Percentiles rank a stretch among this genome's conserved stretches.
Evolutionary conservation across 2,888 invertebrate species (phyloP).

Genomic region (Lepidochitona cinerea): DNA sequence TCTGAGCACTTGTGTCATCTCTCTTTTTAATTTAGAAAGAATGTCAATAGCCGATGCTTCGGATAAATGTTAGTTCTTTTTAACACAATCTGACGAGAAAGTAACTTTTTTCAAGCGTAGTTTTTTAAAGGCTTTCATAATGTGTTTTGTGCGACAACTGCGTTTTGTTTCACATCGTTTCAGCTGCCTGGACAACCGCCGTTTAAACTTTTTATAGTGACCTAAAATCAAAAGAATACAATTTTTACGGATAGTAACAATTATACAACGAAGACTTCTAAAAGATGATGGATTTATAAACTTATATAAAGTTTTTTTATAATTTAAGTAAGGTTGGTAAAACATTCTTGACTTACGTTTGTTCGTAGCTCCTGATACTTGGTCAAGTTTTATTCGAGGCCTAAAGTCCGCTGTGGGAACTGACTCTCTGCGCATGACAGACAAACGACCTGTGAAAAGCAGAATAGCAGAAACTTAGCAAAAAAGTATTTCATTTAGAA

Average conservation of each 20-base stretch:
- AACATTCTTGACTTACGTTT: conserved; percentile 34
- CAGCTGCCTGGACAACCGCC: conserved; percentile 36
- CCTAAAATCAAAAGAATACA: conserved; percentile 34
- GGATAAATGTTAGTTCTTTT: too few relatives aligned
- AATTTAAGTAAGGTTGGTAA: not conserved
- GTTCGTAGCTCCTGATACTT: conserved; percentile 41
- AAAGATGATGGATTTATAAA: not conserved
- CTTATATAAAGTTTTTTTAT: not conserved
- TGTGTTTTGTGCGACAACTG: conserved; percentile 16
- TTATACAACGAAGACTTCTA: not conserved
- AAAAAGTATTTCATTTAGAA: too few relatives aligned
- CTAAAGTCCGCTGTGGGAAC: conserved; percentile 31
- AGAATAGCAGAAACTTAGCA: not conserved
- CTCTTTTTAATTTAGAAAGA: too few relatives aligned
- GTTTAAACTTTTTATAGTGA: conserved; percentile 44
- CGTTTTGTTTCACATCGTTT: conserved; percentile 27
- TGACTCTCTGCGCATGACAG: conserved; percentile 18
- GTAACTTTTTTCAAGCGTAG: not conserved
- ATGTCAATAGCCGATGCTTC: too few relatives aligned
- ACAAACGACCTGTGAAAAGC: conserved; percentile 1
- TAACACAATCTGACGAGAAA: not conserved
- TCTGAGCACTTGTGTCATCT: too few relatives aligned
- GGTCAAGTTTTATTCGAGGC: conserved; percentile 33
- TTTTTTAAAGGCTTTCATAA: not conserved
- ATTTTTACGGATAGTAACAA: not conserved